These are phyloP conservation scores for Pitta sordida DNA, from an alignment of 2,113 vertebrate species.

Conservation along the genomic window DNA sequence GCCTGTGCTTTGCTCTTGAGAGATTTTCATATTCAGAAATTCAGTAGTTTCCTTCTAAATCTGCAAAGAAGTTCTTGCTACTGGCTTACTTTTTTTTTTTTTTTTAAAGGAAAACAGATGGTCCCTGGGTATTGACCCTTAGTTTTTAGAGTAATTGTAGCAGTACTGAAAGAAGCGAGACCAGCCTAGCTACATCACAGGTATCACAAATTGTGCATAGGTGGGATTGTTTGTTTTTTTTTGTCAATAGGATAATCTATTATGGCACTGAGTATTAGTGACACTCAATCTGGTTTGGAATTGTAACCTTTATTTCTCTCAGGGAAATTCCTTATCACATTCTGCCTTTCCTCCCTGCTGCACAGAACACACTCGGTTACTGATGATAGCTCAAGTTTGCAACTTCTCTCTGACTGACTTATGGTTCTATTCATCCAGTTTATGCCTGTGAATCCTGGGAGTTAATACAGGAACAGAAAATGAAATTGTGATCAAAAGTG, in stretches of 20 bases:
- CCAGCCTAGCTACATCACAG: neutral
- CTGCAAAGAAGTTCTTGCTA: neutral
- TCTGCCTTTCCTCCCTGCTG: neutral
- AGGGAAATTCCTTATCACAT: neutral
- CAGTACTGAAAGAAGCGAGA: neutral
- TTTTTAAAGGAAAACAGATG: neutral
- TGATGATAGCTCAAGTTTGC: neutral
- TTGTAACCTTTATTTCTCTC: neutral
- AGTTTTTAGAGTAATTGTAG: neutral
- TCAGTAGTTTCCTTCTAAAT: neutral
- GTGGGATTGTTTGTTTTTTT: neutral
- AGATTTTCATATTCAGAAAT: neutral
- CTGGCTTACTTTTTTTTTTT: neutral
- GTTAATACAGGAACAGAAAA: neutral
- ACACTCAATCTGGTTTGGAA: neutral
- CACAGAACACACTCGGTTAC: neutral
- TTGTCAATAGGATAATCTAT: neutral
- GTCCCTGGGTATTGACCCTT: neutral
- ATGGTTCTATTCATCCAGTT: neutral
- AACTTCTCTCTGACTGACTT: neutral
- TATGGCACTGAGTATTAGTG: neutral
- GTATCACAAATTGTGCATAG: neutral
- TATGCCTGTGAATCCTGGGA: neutral
- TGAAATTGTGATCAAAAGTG: accelerated
- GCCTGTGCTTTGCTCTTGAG: neutral